Evolutionary conservation across 2,888 invertebrate genomes (phyloP).

Genomic region (Ophonus ardosiacus): DNA sequence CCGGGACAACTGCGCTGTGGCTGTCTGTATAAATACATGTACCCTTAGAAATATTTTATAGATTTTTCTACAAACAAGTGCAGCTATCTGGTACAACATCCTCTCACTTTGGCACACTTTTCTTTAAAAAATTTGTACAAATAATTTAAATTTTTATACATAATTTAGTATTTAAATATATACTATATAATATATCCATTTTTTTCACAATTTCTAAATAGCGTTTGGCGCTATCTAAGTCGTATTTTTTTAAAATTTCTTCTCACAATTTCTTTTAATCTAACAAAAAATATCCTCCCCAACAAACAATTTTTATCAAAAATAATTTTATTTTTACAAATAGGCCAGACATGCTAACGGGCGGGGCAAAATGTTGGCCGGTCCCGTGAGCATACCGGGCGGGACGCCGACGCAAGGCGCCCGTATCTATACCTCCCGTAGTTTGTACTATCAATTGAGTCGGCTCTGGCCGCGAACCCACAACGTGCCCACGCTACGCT

Average conservation of each 20-base stretch:
- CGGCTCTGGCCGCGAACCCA: slow-evolving; percentile 34
- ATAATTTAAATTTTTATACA: slow-evolving; percentile 77
- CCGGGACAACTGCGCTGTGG: slow-evolving; percentile 63
- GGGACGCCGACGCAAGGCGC: slow-evolving; percentile 67
- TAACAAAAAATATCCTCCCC: slow-evolving; percentile 79
- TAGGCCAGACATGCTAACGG: slow-evolving; percentile 68
- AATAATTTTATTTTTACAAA: slow-evolving; percentile 79
- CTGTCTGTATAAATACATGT: slow-evolving; percentile 74
- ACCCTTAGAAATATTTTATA: slow-evolving; percentile 73
- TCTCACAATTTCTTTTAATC: slow-evolving; percentile 73
- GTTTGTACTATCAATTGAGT: slow-evolving; percentile 76
- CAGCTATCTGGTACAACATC: slow-evolving; percentile 75
- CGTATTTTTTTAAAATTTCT: slow-evolving; percentile 68
- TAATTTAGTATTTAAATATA: slow-evolving; percentile 74
- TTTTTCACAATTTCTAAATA: slow-evolving; percentile 76
- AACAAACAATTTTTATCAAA: slow-evolving; percentile 83
- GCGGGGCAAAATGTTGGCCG: slow-evolving; percentile 61
- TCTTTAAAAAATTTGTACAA: slow-evolving; percentile 75
- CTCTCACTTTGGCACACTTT: slow-evolving; percentile 77
- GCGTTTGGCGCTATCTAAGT: slow-evolving; percentile 73
- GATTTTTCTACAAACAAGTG: slow-evolving; percentile 73
- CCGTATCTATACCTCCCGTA: slow-evolving; percentile 74
- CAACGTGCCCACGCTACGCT: background rate
- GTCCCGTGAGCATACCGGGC: slow-evolving; percentile 56
- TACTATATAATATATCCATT: slow-evolving; percentile 76